Evolutionary conservation across 2,888 invertebrate genomes (phyloP).

Genomic region (Pinctada fucata): DNA sequence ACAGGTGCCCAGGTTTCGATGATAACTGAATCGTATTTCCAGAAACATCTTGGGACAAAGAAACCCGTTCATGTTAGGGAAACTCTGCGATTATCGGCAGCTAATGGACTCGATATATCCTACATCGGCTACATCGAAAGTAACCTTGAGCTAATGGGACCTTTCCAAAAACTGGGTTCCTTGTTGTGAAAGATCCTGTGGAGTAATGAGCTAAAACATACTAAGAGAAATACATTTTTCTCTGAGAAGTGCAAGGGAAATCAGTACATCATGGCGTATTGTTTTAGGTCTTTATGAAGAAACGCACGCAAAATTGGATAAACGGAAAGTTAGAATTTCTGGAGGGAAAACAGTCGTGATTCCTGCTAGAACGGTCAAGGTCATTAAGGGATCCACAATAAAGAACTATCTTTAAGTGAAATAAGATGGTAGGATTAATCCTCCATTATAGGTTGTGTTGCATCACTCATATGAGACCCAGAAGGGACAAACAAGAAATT

Average conservation of each 20-base stretch:
- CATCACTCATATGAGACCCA: no score
- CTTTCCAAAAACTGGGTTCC: not conserved
- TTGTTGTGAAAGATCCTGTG: slow-evolving; percentile 10
- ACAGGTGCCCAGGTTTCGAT: slow-evolving; percentile 13
- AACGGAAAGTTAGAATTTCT: not conserved
- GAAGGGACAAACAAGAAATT: no score
- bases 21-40: slow-evolving; percentile 7
- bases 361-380: not conserved
- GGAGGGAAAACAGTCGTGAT: not conserved
- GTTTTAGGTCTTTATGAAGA: not conserved
- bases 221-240: not conserved
- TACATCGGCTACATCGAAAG: not conserved
- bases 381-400: not conserved
- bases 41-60: not conserved
- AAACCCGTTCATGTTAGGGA: not conserved
- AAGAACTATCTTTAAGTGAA: no score
- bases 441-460: no score
- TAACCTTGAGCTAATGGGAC: not conserved
- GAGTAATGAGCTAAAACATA: not conserved
- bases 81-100: slow-evolving; percentile 8
- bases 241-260: not conserved
- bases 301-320: not conserved
- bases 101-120: slow-evolving; percentile 12
- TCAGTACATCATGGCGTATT: not conserved
- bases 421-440: no score